Percentiles rank a stretch among this genome's conserved stretches.
phyloP scores from a whole-genome alignment of 2,888 invertebrate species.

The Andrena trimmerana region DNA sequence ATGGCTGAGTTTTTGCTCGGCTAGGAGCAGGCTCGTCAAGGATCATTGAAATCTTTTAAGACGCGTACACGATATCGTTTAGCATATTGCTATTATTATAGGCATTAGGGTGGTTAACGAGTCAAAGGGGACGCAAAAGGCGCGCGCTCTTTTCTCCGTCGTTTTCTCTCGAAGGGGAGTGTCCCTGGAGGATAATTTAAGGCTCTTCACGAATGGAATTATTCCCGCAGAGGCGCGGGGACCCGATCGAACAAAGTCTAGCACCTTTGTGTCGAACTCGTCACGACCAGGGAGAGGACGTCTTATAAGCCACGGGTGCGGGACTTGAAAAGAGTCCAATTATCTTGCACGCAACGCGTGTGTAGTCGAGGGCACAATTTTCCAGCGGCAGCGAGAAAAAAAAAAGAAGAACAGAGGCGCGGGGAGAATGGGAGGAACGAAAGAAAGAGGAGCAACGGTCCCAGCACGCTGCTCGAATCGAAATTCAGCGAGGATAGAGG shows the following conservation, averaged over 20 bases:
- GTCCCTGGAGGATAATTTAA: constrained; percentile 17
- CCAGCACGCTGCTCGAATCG: constrained; percentile 48
- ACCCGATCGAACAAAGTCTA: constrained; percentile 48
- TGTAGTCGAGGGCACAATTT: constrained; percentile 58
- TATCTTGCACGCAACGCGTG: constrained; percentile 71
- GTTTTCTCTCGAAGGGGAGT: background rate
- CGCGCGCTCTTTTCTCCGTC: background rate
- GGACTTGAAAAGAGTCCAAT: constrained; percentile 66
- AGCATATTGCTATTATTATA: constrained; percentile 18
- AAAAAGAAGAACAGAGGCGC: background rate
- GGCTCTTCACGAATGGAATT: constrained; percentile 45
- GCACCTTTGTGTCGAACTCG: constrained; percentile 62
- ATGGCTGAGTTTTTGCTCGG: background rate
- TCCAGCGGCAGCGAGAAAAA: constrained; percentile 50
- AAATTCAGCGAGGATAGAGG: constrained; percentile 66
- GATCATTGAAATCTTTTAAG: constrained; percentile 23
- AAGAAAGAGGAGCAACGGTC: constrained; percentile 27
- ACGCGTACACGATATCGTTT: constrained; percentile 20
- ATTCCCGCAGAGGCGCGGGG: constrained; percentile 15
- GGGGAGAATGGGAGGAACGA: background rate
- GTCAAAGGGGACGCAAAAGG: background rate
- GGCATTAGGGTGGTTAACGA: constrained; percentile 18
- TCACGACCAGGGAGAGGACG: constrained; percentile 47
- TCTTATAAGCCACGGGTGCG: constrained; percentile 33
- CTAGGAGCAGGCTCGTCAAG: background rate